Evolutionary conservation across 2,797 vertebrate species (phyloP).

Genomic region (Lutjanus argentimaculatus): DNA sequence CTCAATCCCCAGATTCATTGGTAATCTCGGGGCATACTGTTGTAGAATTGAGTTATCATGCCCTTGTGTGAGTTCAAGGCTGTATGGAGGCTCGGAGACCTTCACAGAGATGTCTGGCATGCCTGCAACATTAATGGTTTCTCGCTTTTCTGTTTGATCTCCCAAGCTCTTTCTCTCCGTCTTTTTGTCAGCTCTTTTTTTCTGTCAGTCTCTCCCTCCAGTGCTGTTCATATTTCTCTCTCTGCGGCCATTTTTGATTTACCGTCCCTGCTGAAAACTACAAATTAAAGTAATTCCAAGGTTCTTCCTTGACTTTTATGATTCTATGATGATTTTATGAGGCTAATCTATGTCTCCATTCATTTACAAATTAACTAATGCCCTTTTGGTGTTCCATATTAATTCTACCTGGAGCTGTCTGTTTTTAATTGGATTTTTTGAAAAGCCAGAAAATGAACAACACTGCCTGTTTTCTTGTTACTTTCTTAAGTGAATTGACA

Average conservation of each 20-base stretch:
- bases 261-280: constrained; percentile 27
- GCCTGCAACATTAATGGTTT: constrained; percentile 24
- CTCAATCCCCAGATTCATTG: constrained; percentile 51
- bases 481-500: too few relatives aligned
- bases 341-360: constrained; percentile 2
- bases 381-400: not conserved
- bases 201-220: not conserved
- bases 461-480: too few relatives aligned
- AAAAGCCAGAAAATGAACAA: too few relatives aligned
- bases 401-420: not conserved
- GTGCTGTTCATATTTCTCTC: constrained; percentile 2
- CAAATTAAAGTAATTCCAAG: constrained; percentile 36
- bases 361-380: not conserved
- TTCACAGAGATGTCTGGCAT: constrained; percentile 41
- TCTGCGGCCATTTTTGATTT: constrained; percentile 35
- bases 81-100: constrained; percentile 32
- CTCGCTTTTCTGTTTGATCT: constrained; percentile 42
- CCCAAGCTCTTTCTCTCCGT: constrained; percentile 9
- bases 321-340: constrained; percentile 36
- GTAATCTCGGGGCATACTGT: constrained; percentile 51
- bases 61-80: constrained; percentile 57
- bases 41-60: constrained; percentile 62
- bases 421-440: too few relatives aligned
- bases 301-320: constrained; percentile 31
- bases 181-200: constrained; percentile 11